Evolutionary conservation across 2,797 vertebrate species (phyloP), one percentile per base, ranked within the genome.

Genomic region (Peromyscus melanophrys): DNA sequence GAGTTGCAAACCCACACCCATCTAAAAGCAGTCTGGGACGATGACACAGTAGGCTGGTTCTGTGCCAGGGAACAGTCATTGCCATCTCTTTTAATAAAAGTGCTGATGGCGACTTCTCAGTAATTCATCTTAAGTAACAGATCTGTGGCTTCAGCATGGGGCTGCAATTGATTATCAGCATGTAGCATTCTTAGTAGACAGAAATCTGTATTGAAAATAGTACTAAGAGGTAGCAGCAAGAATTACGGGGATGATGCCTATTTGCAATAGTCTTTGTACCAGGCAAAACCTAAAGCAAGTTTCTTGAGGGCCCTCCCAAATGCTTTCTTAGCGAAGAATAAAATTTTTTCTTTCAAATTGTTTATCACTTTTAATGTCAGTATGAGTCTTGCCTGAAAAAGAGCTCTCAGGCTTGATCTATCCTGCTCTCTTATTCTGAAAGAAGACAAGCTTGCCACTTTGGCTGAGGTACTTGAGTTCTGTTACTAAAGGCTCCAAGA

Each of bases 21-120:
- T 94, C 96, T 94, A 90, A 89, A 96, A 96, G 86, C 65, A 91
- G 93, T 97, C 90, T 80, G 31, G 84, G 43, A 83, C 97, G 94
- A 97, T 96, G 89, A 52, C 61, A 65, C 25, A 89, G 63, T 81
- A 85, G 81, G 23, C 55, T 94, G 96, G 63, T 52, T 93, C 84
- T 97, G 93, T 97, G 71, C 95, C 93, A 97, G 96, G 57, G 92
- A 65, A 97, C 86, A 87, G 89, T 96, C 65, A 95, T 97, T 97
- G 96, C 92, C 94, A 92, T 96, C 78, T 97, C 31, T 97, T 98
- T 94, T 73, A 97, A 96, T 97, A 97, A 97, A 97, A 94, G 27
- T 89, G 46, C n/a, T 94, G 83, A 92, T 91, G 34, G 85, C 83
- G 78, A 87, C 93, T 93, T 94, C 96, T 92, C 71, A 96, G 78